phyloP scores from a whole-genome alignment of 2,113 vertebrate species.

The Crypturellus undulatus region DNA sequence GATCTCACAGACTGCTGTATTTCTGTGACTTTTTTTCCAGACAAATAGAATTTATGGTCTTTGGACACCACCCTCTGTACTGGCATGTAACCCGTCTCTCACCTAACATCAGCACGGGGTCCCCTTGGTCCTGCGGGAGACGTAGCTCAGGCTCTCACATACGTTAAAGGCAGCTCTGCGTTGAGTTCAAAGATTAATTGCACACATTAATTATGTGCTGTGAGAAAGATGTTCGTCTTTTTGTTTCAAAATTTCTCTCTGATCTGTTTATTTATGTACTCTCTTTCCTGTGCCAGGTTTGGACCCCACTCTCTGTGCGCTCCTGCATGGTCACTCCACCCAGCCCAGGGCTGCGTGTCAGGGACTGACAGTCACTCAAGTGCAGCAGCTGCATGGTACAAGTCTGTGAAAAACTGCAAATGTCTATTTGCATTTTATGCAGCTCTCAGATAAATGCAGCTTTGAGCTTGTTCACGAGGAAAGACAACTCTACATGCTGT shows the following conservation, averaged over 20 bases:
- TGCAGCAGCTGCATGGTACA: neutral
- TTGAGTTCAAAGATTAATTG: neutral
- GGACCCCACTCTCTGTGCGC: neutral
- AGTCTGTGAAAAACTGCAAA: neutral
- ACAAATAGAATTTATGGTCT: neutral
- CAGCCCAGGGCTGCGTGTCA: neutral
- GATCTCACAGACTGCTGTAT: fast-evolving
- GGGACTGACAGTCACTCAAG: neutral
- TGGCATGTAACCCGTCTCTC: neutral
- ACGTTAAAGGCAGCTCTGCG: too few species aligned
- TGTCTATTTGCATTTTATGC: neutral
- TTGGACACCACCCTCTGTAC: neutral
- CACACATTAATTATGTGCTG: neutral
- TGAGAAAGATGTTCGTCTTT: neutral
- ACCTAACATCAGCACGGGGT: neutral
- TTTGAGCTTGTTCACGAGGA: neutral
- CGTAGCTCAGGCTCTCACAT: neutral
- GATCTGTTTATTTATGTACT: neutral
- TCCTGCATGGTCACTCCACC: neutral
- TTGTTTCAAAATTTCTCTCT: neutral
- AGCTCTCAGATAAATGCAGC: fast-evolving
- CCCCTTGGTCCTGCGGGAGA: neutral
- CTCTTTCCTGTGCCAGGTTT: neutral
- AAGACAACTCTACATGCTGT: neutral
- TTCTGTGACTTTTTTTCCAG: neutral